Conservation (phyloP, 2,113 vertebrate species). For the Ovibos moschatus region DNA sequence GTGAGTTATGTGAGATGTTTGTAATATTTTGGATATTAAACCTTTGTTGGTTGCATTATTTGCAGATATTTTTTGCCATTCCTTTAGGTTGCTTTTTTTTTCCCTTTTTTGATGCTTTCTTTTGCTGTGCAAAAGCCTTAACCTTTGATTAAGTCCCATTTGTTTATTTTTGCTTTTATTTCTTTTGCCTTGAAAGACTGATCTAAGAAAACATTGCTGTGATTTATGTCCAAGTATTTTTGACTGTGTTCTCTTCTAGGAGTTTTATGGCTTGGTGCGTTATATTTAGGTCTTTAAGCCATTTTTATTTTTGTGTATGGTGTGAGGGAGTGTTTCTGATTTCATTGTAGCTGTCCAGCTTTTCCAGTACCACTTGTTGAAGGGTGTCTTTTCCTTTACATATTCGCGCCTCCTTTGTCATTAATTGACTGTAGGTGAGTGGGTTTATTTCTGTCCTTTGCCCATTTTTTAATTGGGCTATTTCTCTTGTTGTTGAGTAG, state of each 20-base stretch:
- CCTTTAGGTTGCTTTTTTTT: background rate
- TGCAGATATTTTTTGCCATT: background rate
- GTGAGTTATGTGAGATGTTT: background rate
- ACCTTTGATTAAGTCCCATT: background rate
- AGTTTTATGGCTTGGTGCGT: background rate
- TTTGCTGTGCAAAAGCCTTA: background rate
- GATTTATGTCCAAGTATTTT: background rate
- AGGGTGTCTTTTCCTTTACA: background rate
- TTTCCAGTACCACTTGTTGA: background rate
- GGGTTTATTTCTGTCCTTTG: background rate
- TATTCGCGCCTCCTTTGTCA: background rate
- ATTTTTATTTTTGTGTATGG: background rate
- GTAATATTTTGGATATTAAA: background rate
- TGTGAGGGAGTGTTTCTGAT: background rate
- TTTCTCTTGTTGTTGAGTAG: background rate
- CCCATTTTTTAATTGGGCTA: background rate
- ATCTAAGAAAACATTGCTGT: background rate
- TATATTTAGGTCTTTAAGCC: background rate
- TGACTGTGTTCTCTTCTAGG: background rate
- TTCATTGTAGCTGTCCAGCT: background rate
- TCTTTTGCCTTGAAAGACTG: background rate
- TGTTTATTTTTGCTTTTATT: background rate
- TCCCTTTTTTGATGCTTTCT: background rate
- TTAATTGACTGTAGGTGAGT: background rate
- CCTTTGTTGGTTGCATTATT: background rate